A percentile compares a stretch with the other conserved stretches of the same genome.
Conservation (phyloP, 2,888 invertebrate species). For the Vanessa cardui region DNA sequence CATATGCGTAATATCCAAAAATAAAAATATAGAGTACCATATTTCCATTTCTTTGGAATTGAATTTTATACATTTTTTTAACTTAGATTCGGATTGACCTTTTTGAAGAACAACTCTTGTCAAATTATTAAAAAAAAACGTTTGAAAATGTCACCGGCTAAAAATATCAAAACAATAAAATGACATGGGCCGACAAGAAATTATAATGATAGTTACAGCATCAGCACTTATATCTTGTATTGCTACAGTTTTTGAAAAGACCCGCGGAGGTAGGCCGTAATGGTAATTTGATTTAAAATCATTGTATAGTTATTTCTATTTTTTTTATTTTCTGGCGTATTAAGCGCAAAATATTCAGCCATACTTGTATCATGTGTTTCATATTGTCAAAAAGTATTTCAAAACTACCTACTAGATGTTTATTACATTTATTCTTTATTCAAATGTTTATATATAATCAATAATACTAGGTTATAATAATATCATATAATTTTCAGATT, state of each 20-base stretch:
- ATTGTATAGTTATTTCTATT: background rate
- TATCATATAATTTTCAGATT: background rate
- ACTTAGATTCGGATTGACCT: background rate
- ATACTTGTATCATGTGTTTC: background rate
- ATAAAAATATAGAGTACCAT: no score
- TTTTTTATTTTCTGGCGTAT: background rate
- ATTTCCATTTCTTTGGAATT: no score
- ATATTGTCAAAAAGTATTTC: background rate
- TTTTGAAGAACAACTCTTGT: background rate
- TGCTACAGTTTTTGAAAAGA: conserved; percentile 56
- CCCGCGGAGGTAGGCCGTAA: conserved; percentile 45
- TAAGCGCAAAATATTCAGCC: no score
- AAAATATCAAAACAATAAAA: conserved; percentile 39
- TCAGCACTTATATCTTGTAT: conserved; percentile 59
- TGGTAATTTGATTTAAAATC: conserved; percentile 44
- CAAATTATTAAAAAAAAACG: conserved; percentile 1
- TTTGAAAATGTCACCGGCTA: conserved; percentile 8
- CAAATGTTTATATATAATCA: no score
- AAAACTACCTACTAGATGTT: background rate
- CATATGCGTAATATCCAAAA: no score
- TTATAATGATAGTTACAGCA: conserved; percentile 53
- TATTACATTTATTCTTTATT: background rate
- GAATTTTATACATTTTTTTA: no score
- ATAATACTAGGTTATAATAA: no score
- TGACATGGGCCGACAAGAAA: conserved; percentile 62